Evolutionary conservation across 2,797 vertebrate species (phyloP).

Genomic region (Caiman crocodilus): DNA sequence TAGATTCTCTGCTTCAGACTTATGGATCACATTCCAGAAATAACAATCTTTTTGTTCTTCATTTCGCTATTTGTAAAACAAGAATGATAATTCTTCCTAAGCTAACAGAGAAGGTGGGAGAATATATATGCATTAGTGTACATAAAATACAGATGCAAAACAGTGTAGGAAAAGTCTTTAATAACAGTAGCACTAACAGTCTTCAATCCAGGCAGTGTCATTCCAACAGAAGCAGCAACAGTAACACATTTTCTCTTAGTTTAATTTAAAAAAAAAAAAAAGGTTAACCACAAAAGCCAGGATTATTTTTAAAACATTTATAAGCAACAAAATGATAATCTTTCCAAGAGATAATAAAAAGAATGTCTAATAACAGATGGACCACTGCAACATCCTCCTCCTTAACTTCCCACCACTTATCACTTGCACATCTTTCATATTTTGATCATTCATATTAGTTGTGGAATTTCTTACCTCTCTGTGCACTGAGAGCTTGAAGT

Average conservation of each 20-base stretch:
- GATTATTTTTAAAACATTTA: not conserved
- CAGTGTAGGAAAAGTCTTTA: not conserved
- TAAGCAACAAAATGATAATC: not conserved
- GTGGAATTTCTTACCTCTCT: no score
- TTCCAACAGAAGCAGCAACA: not conserved
- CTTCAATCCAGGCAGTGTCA: not conserved
- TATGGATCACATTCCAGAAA: not conserved
- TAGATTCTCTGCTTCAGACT: not conserved
- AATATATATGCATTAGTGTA: not conserved
- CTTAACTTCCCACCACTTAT: no score
- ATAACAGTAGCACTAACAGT: not conserved
- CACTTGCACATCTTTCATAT: not conserved
- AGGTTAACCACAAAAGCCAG: not conserved
- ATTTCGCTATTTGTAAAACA: not conserved
- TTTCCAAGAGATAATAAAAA: not conserved
- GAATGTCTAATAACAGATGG: not conserved
- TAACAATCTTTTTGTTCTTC: not conserved
- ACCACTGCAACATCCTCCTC: not conserved
- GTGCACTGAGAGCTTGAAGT: no score
- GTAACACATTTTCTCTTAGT: not conserved
- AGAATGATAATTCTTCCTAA: not conserved
- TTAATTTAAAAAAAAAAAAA: not conserved
- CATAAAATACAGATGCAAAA: not conserved
- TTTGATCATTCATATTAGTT: not conserved
- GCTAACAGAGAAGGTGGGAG: not conserved